Conservation (phyloP, 2,888 invertebrate species). For the Drosophila stalkeri region DNA sequence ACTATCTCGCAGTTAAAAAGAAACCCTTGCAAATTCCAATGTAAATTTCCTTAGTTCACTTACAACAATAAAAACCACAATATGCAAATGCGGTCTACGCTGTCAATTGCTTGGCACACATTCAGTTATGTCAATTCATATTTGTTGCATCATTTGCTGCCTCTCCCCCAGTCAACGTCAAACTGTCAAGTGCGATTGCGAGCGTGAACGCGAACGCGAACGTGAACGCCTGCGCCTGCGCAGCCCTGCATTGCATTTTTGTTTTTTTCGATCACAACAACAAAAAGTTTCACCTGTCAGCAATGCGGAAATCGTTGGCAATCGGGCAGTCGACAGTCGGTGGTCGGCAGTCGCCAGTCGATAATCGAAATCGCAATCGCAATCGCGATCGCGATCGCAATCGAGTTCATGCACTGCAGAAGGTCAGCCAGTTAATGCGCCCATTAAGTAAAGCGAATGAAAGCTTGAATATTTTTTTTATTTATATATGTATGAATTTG, state of each 20-base stretch:
- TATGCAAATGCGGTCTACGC: constrained; percentile 40
- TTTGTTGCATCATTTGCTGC: constrained; percentile 51
- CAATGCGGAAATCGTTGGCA: constrained; percentile 65
- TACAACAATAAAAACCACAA: constrained; percentile 9
- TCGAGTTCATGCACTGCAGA: constrained; percentile 36
- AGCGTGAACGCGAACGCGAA: constrained; percentile 1
- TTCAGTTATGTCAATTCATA: constrained; percentile 55
- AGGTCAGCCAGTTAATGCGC: constrained; percentile 46
- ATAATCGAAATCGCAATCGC: constrained; percentile 12
- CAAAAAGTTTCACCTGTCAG: constrained; percentile 61
- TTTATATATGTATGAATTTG: background rate
- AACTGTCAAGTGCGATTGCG: constrained; percentile 32
- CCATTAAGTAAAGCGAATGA: constrained; percentile 20
- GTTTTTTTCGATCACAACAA: constrained; percentile 41
- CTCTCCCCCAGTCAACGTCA: constrained; percentile 41
- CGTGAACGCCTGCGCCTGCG: constrained; percentile 42
- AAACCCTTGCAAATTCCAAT: constrained; percentile 39
- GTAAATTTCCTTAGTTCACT: constrained; percentile 23
- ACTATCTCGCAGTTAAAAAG: constrained; percentile 6
- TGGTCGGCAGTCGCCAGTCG: constrained; percentile 7
- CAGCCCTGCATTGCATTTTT: constrained; percentile 53
- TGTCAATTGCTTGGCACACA: constrained; percentile 58
- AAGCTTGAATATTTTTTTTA: constrained; percentile 11
- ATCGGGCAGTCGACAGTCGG: constrained; percentile 6
- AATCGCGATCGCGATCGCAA: constrained; percentile 18